Percentiles rank a stretch among this genome's conserved stretches.
These are phyloP conservation scores for Pseudomyrmex dendroicus DNA, from an alignment of 1,140 invertebrate species.

Conservation along the genomic window DNA sequence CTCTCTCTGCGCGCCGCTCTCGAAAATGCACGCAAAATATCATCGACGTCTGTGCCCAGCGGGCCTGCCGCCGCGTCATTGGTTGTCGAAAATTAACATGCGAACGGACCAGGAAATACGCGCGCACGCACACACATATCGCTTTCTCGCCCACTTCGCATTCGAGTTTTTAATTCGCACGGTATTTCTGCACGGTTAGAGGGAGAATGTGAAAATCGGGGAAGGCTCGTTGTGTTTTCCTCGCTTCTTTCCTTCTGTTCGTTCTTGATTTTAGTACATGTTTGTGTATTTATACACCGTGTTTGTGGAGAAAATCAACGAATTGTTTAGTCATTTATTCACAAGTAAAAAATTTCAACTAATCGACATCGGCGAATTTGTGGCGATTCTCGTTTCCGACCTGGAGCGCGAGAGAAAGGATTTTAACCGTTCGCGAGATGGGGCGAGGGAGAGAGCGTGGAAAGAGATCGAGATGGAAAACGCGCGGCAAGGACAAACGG, in stretches of 20 bases:
- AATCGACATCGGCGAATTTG: not conserved
- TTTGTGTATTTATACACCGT: too few relatives aligned
- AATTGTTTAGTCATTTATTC: too few relatives aligned
- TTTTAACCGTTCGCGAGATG: not conserved
- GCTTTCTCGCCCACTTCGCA: conserved; percentile 46
- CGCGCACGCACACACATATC: not conserved
- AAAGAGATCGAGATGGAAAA: not conserved
- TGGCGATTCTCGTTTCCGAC: not conserved
- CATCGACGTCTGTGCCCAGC: conserved; percentile 81
- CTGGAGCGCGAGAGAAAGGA: not conserved
- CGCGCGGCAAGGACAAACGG: too few relatives aligned
- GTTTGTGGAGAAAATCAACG: too few relatives aligned
- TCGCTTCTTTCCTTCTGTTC: too few relatives aligned
- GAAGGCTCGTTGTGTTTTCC: too few relatives aligned
- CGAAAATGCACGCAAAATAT: conserved; percentile 73
- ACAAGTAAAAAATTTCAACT: too few relatives aligned
- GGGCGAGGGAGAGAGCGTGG: not conserved
- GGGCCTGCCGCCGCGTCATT: conserved; percentile 77
- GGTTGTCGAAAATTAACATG: conserved; percentile 81
- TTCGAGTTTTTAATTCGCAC: conserved; percentile 79
- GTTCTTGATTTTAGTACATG: too few relatives aligned
- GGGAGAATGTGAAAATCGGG: too few relatives aligned
- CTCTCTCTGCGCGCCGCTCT: conserved; percentile 68
- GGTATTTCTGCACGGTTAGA: conserved; percentile 79
- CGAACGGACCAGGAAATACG: not conserved